Evolutionary conservation across 2,888 invertebrate genomes (phyloP).

Genomic region (Euspilapteryx auroguttella): DNA sequence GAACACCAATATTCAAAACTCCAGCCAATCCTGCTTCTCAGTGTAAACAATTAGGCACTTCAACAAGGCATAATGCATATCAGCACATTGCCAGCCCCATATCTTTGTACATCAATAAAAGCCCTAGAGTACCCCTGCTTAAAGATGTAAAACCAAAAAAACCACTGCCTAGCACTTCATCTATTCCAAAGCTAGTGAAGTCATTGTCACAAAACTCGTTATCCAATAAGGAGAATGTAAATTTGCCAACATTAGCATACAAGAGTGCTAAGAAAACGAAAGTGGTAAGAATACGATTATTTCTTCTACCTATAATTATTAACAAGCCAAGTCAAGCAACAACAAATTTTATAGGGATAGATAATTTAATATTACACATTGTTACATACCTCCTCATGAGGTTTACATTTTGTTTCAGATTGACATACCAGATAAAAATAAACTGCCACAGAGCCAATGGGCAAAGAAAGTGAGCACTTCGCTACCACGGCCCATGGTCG

Average conservation of each 20-base stretch:
- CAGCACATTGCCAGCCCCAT: conserved; percentile 36
- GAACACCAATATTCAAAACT: conserved; percentile 19
- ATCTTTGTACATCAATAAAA: conserved; percentile 33
- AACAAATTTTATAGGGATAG: too few relatives aligned
- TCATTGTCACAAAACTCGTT: conserved; percentile 10
- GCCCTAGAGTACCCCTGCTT: conserved; percentile 26
- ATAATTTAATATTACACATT: too few relatives aligned
- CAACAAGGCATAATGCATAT: conserved; percentile 21
- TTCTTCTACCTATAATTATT: conserved; percentile 3
- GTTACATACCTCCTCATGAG: too few relatives aligned
- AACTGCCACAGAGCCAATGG: conserved; percentile 23
- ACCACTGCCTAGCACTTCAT: conserved; percentile 20
- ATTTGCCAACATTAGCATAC: conserved; percentile 27
- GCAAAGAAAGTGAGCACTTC: conserved; percentile 22
- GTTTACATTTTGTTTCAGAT: conserved; percentile 27
- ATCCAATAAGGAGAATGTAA: conserved; percentile 26
- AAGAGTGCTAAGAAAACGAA: conserved; percentile 31
- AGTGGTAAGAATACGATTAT: conserved; percentile 29
- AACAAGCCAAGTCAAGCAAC: too few relatives aligned
- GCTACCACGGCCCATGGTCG: conserved; percentile 22
- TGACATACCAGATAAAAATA: conserved; percentile 20
- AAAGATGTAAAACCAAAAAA: conserved; percentile 30
- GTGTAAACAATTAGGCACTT: conserved; percentile 16
- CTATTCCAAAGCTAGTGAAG: conserved; percentile 24
- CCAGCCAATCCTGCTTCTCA: conserved; percentile 16